These are phyloP conservation scores for Nestor notabilis DNA, from an alignment of 2,113 vertebrate genomes.

Conservation along the genomic window DNA sequence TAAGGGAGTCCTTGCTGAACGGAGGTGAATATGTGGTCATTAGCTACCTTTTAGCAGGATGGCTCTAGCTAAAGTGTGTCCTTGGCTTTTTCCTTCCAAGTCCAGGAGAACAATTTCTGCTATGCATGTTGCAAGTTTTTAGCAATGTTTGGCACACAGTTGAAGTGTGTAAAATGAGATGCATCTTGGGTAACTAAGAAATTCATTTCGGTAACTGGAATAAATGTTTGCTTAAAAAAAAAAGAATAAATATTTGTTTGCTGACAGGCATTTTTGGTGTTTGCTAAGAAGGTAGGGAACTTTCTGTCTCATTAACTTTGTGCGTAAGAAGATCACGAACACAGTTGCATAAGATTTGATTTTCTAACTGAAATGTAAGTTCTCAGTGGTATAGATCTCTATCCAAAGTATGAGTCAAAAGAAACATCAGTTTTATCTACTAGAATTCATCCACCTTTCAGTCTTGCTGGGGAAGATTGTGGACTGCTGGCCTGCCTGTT, in stretches of 20 bases:
- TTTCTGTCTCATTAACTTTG: conserved; percentile 11
- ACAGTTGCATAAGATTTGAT: background rate
- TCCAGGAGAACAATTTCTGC: background rate
- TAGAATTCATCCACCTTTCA: background rate
- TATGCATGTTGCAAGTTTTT: background rate
- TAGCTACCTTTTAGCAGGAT: background rate
- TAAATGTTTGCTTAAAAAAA: background rate
- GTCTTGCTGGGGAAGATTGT: background rate
- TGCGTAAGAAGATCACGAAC: background rate
- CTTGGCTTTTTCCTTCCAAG: background rate
- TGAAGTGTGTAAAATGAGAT: background rate
- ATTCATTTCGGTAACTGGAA: background rate
- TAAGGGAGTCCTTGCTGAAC: background rate
- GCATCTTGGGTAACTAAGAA: background rate
- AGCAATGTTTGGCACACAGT: background rate
- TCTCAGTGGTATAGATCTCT: background rate
- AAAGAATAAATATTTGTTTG: conserved; percentile 7
- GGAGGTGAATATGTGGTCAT: background rate
- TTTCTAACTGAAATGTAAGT: background rate
- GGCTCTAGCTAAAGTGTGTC: background rate
- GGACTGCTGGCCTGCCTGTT: background rate
- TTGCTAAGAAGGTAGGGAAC: conserved; percentile 33
- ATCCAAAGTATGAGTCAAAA: background rate
- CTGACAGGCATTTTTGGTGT: background rate
- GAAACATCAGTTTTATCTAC: background rate